These are phyloP conservation scores for Cossypha polioptera DNA, from an alignment of 2,797 vertebrate genomes.

Conservation along the genomic window DNA sequence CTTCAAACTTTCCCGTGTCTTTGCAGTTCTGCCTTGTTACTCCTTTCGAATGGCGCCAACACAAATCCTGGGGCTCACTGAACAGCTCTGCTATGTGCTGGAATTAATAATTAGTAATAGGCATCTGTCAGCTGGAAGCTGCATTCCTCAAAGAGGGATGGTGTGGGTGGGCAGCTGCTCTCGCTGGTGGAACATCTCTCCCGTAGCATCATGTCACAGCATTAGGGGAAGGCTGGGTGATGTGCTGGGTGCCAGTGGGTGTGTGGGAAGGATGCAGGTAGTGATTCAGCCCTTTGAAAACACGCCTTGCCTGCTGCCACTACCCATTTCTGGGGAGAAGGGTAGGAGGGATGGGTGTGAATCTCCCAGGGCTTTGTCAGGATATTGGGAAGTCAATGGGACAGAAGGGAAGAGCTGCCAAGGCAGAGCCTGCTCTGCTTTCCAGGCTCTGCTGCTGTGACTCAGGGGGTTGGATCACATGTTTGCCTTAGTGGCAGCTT, in stretches of 20 bases:
- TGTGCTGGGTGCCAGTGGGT: neutral
- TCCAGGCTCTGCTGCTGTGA: slow-evolving; percentile 28
- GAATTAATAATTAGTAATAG: neutral
- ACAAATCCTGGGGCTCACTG: neutral
- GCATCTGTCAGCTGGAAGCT: neutral
- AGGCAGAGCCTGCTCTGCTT: neutral
- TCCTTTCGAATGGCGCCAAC: neutral
- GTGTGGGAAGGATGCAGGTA: neutral
- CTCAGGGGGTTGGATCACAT: slow-evolving; percentile 8
- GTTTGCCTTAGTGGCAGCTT: neutral
- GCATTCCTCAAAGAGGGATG: neutral
- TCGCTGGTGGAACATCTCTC: neutral
- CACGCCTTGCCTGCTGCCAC: neutral
- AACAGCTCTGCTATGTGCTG: neutral
- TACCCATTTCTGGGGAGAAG: neutral
- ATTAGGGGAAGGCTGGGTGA: accelerated
- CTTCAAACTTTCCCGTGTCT: neutral
- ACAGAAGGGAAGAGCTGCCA: neutral
- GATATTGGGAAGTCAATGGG: neutral
- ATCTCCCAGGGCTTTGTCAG: neutral
- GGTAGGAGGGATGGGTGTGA: neutral
- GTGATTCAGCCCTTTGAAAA: neutral
- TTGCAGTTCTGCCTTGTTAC: neutral
- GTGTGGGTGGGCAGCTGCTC: neutral
- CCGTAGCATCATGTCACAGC: neutral